Base-by-base conservation (phyloP, 2,797 vertebrate species). In the Taeniopygia guttata region DNA sequence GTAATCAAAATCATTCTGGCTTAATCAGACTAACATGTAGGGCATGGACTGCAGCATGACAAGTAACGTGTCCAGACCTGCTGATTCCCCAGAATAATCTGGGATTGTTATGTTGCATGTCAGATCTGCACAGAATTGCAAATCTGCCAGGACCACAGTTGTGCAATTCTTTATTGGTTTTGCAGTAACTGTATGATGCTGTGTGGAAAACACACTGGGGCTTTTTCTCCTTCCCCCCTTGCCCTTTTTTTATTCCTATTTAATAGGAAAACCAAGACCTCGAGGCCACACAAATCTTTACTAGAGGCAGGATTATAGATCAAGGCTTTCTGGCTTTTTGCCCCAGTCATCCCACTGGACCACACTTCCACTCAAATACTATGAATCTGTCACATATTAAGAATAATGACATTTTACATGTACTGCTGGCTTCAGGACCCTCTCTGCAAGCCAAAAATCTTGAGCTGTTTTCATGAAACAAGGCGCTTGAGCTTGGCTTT, bases 301-400 rank as follows among this genome's bases (percentile, higher is more conserved):
- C 62, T 69, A 74, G 79, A 86, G 58, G 52, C 75, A 79, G 70
- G 52, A 68, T 76, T 95, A 54, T 27, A 85, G 78, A 89, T 87
- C 42, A 75, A 58, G 77, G n/a, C 64, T 91, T 92, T 60, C 75
- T 96, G 86, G 84, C 87, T 91, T 79, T 83, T 88, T 93, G 54
- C 83, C 82, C 36, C 90, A 16, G 4, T 84, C 66, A 73, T 91
- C 76, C 49, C 80, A 30, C 48, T 89, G 86, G 85, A 72, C 75
- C 49, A 42, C n/a, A 38, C 48, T 72, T 63, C 58, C 49, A 67
- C 89, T 90, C 38, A 43, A 75, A 78, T 75, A 11, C 63, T 72
- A 36, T 75, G 55, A 92, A 78, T 94, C 82, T 96, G 84, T 77
- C 81, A 74, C 49, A 22, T 45, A 63, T 87, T 45, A 87, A 91